A percentile compares a stretch with the other conserved stretches of the same genome.
Evolutionary conservation across 2,113 vertebrate species (phyloP).

Genomic region (Spea multiplicata): DNA sequence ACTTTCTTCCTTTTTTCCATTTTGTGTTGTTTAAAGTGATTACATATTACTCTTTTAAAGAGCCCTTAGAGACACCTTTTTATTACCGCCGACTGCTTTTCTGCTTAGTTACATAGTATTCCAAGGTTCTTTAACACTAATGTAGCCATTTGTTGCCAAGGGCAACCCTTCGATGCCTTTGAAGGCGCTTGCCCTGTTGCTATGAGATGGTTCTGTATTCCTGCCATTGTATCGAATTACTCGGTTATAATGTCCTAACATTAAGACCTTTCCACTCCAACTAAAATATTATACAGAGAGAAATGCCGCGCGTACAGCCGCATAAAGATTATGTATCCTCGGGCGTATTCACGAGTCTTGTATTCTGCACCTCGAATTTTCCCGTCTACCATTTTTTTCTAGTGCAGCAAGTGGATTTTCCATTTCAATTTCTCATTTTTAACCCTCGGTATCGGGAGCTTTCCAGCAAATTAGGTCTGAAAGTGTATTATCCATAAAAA

Average conservation of each 20-base stretch:
- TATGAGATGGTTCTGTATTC: slow-evolving; percentile 12
- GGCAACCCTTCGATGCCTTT: slow-evolving; percentile 25
- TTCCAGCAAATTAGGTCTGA: no score
- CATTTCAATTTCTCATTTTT: no score
- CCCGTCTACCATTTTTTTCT: no score
- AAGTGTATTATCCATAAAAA: no score
- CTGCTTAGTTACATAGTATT: slow-evolving; percentile 22
- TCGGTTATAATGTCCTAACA: background rate
- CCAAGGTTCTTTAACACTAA: background rate
- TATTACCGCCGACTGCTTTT: slow-evolving; percentile 21
- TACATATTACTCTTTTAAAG: slow-evolving; percentile 38
- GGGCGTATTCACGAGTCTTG: no score
- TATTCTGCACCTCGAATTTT: no score
- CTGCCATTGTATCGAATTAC: background rate
- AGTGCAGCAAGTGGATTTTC: no score
- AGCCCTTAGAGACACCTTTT: slow-evolving; percentile 11
- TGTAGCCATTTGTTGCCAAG: slow-evolving; percentile 41
- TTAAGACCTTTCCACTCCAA: background rate
- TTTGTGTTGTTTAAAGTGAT: slow-evolving; percentile 40
- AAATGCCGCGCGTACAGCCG: no score
- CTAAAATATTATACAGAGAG: background rate
- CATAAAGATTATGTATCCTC: no score
- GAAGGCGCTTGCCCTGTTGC: background rate
- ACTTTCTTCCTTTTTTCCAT: background rate
- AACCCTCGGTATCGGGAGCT: no score